phyloP scores from a whole-genome alignment of 2,888 invertebrate genomes.

The Sphaeridia pumilis region DNA sequence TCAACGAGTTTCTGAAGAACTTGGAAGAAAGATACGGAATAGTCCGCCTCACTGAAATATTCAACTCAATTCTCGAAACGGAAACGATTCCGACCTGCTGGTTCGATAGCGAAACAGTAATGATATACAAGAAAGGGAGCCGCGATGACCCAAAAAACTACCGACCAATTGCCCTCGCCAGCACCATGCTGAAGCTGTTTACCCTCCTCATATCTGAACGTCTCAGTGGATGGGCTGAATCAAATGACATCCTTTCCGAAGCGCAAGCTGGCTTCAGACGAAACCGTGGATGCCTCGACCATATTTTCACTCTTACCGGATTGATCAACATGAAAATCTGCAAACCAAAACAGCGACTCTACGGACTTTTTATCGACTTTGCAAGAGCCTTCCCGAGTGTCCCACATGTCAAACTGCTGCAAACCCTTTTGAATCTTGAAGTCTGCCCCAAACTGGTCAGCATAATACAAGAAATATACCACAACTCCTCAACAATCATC shows the following conservation, averaged over 20 bases:
- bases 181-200: background rate
- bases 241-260: constrained; percentile 1
- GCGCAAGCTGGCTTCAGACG: background rate
- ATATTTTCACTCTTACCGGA: background rate
- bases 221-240: background rate
- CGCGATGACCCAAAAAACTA: background rate
- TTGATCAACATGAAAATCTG: background rate
- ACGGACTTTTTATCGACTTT: background rate
- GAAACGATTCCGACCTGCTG: background rate
- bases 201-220: background rate
- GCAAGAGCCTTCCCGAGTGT: background rate
- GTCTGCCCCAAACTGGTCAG: background rate
- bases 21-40: background rate
- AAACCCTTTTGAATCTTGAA: background rate
- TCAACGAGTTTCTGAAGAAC: background rate
- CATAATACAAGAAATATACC: background rate
- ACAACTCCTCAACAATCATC: background rate
- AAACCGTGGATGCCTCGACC: background rate
- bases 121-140: constrained; percentile 4
- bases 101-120: background rate
- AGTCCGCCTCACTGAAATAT: no score
- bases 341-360: background rate
- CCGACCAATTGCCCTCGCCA: background rate
- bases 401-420: background rate
- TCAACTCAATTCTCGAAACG: no score